Evolutionary conservation across 2,888 invertebrate species (phyloP), one percentile per base, ranked within the genome.

Genomic region (Drosophila rubida): DNA sequence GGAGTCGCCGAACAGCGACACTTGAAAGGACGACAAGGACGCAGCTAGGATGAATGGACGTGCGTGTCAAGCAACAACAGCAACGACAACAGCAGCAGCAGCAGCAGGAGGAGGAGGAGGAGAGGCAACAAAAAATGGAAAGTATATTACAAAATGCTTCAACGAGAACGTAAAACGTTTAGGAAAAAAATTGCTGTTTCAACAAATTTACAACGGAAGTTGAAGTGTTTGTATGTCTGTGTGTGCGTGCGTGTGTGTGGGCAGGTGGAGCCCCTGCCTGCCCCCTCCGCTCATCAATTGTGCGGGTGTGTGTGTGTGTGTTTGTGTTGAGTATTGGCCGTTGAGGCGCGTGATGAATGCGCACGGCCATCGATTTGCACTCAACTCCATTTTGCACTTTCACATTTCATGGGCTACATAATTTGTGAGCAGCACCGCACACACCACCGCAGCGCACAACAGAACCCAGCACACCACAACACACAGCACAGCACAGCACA

Each of bases 161-260:
- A 69, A 63, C 63, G 55, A 64, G 64, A 39, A 71, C 57, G 74
- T 76, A 69, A 77, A 81, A 67, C 78, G 65, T 81, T 78, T 69
- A 71, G 72, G 44, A 64, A 73, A 54, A 72, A 78, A 86, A 87
- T 85, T 71, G 78, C 83, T 86, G 86, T 81, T 87, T 87, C 85
- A 82, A 84, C 85, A 87, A 87, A 87, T 87, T 87, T 85, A 78
- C 87, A 84, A 79, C 87, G 85, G 84, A 86, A 80, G 84, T 78
- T 75, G 69, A 81, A 81, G 80, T 84, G 84, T 78, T 75, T 78
- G 60, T 50, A 48, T 49, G 59, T 59, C 16, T 37, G 62, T 11
- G 19, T 2, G 32, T 42, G 30, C 44, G 35, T 62, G 22, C 45
- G 51, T 41, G 22, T 62, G 60, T 60, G 57, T 57, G 48, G 62